phyloP scores from a whole-genome alignment of 2,797 vertebrate species.

The Cyclura pinguis region DNA sequence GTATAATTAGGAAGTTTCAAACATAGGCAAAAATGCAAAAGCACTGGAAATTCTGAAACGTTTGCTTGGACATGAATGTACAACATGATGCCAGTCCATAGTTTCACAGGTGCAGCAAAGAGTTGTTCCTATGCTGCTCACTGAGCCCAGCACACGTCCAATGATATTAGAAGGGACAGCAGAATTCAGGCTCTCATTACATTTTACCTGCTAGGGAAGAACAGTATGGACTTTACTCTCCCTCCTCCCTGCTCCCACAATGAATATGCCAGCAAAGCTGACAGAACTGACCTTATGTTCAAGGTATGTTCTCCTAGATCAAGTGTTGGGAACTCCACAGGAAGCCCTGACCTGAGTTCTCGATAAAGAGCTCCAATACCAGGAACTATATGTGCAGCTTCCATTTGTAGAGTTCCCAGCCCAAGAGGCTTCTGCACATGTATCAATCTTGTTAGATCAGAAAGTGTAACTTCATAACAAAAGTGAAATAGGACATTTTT shows the following conservation, averaged over 20 bases:
- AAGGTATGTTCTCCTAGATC: too few relatives aligned
- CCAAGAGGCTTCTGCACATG: background rate
- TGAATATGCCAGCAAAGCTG: background rate
- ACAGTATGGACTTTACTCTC: background rate
- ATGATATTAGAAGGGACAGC: background rate
- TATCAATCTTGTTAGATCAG: background rate
- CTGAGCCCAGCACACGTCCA: background rate
- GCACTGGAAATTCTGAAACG: conserved; percentile 30
- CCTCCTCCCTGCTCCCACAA: too few relatives aligned
- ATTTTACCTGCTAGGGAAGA: background rate
- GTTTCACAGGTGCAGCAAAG: background rate
- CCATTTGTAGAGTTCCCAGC: background rate
- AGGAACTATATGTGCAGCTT: background rate
- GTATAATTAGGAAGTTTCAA: conserved; percentile 22
- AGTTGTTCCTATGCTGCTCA: background rate
- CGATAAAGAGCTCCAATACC: background rate
- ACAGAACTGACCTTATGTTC: background rate
- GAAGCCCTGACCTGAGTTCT: background rate
- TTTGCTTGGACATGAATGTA: background rate
- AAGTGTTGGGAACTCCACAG: background rate
- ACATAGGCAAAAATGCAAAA: conserved; percentile 29
- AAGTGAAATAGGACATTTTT: background rate
- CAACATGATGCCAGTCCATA: background rate
- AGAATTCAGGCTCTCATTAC: background rate
- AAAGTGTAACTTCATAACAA: background rate